phyloP scores from a whole-genome alignment of 64 coral and sea anemone genomes.

The Actinia equina region DNA sequence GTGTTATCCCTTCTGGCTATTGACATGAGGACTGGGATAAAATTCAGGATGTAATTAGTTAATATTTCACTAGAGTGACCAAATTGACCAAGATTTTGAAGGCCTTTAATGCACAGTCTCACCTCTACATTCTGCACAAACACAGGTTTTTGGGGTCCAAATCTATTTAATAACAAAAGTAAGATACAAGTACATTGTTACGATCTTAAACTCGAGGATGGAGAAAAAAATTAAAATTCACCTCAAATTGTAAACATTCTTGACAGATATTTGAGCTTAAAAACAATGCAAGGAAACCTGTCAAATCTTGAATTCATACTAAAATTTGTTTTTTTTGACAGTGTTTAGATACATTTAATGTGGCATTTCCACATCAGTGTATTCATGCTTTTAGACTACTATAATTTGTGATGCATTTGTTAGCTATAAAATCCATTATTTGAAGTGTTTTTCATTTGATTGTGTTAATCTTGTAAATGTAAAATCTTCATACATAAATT shows the following conservation, averaged over 20 bases:
- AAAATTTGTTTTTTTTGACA: not conserved
- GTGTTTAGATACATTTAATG: not conserved
- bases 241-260: not conserved
- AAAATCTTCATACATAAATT: not conserved
- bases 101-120: not conserved
- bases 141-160: not conserved
- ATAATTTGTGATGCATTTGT: not conserved
- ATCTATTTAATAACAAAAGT: not conserved
- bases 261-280: not conserved
- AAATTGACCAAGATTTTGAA: not conserved
- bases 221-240: not conserved
- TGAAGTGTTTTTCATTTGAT: not conserved
- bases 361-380: not conserved
- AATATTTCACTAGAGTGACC: slow-evolving; percentile 1
- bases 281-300: not conserved
- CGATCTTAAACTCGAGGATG: not conserved
- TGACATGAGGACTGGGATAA: not conserved
- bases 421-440: not conserved
- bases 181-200: not conserved
- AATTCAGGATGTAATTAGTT: not conserved
- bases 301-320: not conserved
- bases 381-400: not conserved
- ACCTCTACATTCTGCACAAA: not conserved
- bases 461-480: not conserved
- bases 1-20: not conserved